Evolutionary conservation across 2,113 vertebrate genomes (phyloP), one percentile per base, ranked within the genome.

Genomic region (Garra rufa): DNA sequence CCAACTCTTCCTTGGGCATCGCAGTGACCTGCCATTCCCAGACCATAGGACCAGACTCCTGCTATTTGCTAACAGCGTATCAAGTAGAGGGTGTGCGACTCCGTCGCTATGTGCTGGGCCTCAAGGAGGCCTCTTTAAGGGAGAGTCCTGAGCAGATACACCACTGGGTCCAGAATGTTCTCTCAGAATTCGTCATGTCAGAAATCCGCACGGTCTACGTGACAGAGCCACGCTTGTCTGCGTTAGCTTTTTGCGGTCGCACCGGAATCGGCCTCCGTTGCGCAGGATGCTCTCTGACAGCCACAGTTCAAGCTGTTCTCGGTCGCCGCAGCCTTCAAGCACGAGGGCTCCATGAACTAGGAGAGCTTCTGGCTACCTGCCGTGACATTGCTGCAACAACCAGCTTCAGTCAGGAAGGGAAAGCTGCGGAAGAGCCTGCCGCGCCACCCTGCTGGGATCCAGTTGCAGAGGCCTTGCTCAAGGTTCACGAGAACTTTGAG

Each of bases 111-210:
- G 96, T 99, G 50, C 93, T 99, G 46, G 98, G 97, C 0, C 95
- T 99, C 69, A 95, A 97, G 90, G 97, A 97, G 0, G 93, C 97
- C 0, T 97, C 98, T 89, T 90, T 96, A 6, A 95, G 95, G 2
- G 98, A 99, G 43, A 96, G 95, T 0, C 96, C 97, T 0, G 98
- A 99, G 85, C 96, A 98, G 90, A 94, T 99, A 83, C 97, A 98
- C 88, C 97, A 98, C 92, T 99, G 98, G 98, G 97, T 96, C 11
- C 97, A 98, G 94, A 99, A 99, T 0, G 98, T 99, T 85, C 95
- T 99, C 19, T 99, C 98, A 0, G 98, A 99, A 94, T 99, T 99
- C 6, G 98, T 99, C 70, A 99, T 99, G 97, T 98, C 98, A 0
- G 98, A 99, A 92, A 97, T 99, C 87, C 95, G 97, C 91, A 97